Evolutionary conservation across 2,113 vertebrate genomes (phyloP).

Genomic region (Oceanodroma tethys): DNA sequence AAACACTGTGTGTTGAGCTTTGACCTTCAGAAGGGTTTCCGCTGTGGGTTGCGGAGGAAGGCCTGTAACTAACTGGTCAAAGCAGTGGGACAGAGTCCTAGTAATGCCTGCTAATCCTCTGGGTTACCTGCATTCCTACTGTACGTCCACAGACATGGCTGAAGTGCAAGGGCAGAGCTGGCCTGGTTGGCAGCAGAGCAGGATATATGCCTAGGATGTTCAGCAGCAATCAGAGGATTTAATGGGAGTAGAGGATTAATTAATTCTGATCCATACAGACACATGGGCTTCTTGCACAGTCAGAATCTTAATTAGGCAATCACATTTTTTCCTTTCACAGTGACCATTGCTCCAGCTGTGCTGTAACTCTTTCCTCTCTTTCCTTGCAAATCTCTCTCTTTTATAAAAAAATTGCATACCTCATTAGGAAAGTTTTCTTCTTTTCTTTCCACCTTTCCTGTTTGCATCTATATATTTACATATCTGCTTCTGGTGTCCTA

Average conservation of each 20-base stretch:
- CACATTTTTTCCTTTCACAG: conserved; percentile 18
- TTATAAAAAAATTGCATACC: background rate
- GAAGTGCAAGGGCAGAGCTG: background rate
- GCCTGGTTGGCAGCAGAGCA: background rate
- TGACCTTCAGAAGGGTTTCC: background rate
- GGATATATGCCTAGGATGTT: background rate
- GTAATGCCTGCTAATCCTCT: background rate
- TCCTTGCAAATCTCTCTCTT: background rate
- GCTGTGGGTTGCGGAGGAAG: background rate
- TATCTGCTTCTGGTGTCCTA: background rate
- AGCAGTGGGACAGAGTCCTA: background rate
- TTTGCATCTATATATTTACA: background rate
- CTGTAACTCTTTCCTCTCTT: conserved; percentile 12
- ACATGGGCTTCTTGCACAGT: conserved; percentile 11
- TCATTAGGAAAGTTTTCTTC: background rate
- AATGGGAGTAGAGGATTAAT: conserved; percentile 22
- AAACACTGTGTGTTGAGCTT: background rate
- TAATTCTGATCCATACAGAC: conserved; percentile 26
- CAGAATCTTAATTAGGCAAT: conserved; percentile 50
- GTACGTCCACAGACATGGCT: background rate
- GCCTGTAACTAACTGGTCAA: background rate
- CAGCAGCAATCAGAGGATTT: conserved; percentile 15
- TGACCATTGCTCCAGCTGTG: conserved; percentile 23
- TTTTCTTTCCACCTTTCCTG: background rate
- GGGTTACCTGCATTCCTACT: background rate